Evolutionary conservation across 2,797 vertebrate species (phyloP), one percentile per base, ranked within the genome.

Genomic region (Gila robusta): DNA sequence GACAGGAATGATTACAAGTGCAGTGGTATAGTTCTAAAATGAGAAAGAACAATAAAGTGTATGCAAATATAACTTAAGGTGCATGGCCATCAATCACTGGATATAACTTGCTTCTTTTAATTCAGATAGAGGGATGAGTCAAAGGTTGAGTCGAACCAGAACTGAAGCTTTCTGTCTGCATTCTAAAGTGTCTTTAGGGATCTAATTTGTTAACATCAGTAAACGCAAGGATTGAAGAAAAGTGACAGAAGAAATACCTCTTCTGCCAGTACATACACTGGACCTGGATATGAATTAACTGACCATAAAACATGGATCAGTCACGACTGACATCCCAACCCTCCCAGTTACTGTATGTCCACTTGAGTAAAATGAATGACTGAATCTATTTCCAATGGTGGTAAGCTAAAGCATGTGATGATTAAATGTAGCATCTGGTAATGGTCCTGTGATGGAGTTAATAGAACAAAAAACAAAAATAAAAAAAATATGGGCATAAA

Each of bases 201-300:
- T 79, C 79, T 76, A 77, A 80, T 86, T 89, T 87, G 66, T 86
- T 49, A 89, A 91, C 86, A 88, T 89, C 85, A 86, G 89, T 90
- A 91, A 94, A 94, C 89, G 91, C 85, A 89, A 87, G 89, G 90
- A 80, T 44, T 71, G 80, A 91, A 87, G 88, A 88, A 76, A 85
- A 89, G 84, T 88, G 88, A 84, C 90, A 90, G 91, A 90, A 91
- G 87, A 9, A 64, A 84, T 93, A 92, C 91, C 91, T 88, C 84
- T 88, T 90, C 91, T 93, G 93, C 93, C 93, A 94, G 56, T 88
- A 86, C 81, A 82, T 89, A 91, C 91, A 83, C 91, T 88, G 85
- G 90, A 52, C 87, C 79, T 89, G 84, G 73, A 91, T 92, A 92
- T 91, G 91, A 93, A 94, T 94, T 89, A 92, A 35, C 83, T 82